phyloP scores from a whole-genome alignment of 2,888 invertebrate species.

The Pollenia labialis region DNA sequence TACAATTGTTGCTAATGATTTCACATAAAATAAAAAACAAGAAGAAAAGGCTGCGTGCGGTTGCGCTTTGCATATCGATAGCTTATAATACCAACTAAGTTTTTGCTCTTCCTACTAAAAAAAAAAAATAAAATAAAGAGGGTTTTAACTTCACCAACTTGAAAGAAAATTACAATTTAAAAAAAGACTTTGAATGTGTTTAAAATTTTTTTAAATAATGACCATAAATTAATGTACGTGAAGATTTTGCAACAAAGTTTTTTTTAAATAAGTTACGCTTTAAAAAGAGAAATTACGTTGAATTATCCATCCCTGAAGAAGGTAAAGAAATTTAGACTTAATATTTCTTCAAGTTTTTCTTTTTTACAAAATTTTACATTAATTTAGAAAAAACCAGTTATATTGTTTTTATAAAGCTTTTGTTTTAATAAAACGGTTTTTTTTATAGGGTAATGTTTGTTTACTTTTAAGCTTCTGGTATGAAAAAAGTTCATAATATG shows the following conservation, averaged over 20 bases:
- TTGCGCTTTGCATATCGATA: conserved; percentile 27
- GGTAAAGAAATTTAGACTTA: too few relatives aligned
- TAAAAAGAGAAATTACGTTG: too few relatives aligned
- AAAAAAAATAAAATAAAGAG: background rate
- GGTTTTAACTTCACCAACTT: conserved; percentile 3
- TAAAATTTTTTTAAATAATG: conserved; percentile 57
- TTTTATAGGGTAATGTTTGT: too few relatives aligned
- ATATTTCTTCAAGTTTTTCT: too few relatives aligned
- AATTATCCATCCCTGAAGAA: too few relatives aligned
- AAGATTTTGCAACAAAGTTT: conserved; percentile 20
- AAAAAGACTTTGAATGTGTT: conserved; percentile 41
- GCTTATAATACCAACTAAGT: background rate
- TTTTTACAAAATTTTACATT: too few relatives aligned
- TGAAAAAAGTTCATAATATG: too few relatives aligned
- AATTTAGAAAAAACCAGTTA: too few relatives aligned
- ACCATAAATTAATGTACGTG: conserved; percentile 58
- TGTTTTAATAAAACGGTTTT: too few relatives aligned
- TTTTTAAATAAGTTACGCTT: background rate
- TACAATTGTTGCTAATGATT: conserved; percentile 45
- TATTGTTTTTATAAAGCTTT: too few relatives aligned
- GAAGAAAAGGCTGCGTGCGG: conserved; percentile 32
- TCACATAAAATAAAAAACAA: background rate
- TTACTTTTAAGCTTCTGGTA: too few relatives aligned
- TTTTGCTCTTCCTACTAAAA: background rate
- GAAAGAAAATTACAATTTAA: conserved; percentile 55